Conservation (phyloP, 2,113 vertebrate species). For the Blennius ocellaris region DNA sequence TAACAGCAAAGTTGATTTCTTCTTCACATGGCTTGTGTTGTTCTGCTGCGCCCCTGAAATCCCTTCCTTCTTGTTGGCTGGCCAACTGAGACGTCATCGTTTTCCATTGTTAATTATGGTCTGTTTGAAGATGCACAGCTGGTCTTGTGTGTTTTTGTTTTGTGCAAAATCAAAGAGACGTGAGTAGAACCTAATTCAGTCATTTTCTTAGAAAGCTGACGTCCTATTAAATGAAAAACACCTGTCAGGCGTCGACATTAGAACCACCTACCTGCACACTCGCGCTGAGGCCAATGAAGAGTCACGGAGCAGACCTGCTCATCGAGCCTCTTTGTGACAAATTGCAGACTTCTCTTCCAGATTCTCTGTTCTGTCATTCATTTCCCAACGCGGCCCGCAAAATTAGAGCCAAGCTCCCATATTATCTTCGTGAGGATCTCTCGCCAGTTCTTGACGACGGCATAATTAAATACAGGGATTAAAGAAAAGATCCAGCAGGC, state of each 20-base stretch:
- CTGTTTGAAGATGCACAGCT: neutral
- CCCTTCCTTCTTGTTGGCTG: too few species aligned
- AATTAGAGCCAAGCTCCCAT: constrained; percentile 46
- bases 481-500: constrained; percentile 19
- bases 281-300: constrained; percentile 44
- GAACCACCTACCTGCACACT: constrained; percentile 27
- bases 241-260: constrained; percentile 9
- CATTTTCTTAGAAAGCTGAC: constrained; percentile 26
- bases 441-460: constrained; percentile 51
- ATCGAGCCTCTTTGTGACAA: constrained; percentile 49
- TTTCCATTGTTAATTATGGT: neutral
- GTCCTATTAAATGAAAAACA: constrained; percentile 4
- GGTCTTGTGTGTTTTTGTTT: constrained; percentile 4
- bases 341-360: constrained; percentile 52
- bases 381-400: constrained; percentile 47
- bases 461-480: constrained; percentile 57
- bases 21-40: too few species aligned
- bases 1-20: too few species aligned
- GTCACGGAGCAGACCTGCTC: constrained; percentile 48
- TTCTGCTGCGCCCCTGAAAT: too few species aligned
- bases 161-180: constrained; percentile 1
- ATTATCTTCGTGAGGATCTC: constrained; percentile 53
- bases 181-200: neutral
- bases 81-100: neutral
- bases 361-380: constrained; percentile 58